These are phyloP conservation scores for Trachelus troglodyta DNA, from an alignment of 2,888 invertebrate genomes.

Conservation along the genomic window DNA sequence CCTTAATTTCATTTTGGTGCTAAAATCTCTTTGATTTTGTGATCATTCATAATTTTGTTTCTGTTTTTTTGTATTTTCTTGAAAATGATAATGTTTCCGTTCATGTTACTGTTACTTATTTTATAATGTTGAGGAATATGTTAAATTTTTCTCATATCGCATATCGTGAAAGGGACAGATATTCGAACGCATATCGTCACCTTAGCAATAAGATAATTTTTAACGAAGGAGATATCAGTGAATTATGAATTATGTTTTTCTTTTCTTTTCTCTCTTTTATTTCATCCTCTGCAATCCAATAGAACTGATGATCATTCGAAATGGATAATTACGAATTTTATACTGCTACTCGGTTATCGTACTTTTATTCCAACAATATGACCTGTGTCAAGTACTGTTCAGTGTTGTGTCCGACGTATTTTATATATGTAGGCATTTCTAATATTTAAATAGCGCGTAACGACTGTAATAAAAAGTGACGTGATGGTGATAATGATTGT, in stretches of 20 bases:
- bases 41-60: background rate
- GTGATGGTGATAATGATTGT: background rate
- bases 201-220: background rate
- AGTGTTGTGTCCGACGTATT: conserved; percentile 53
- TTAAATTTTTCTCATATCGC: background rate
- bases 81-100: background rate
- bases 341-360: conserved; percentile 1
- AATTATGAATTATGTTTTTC: background rate
- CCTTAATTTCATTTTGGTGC: background rate
- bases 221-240: background rate
- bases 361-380: background rate
- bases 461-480: conserved; percentile 55
- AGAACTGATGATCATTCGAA: background rate
- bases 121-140: background rate
- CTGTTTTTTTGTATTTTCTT: background rate
- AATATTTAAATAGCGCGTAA: conserved; percentile 54
- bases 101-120: background rate
- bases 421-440: conserved; percentile 53
- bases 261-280: background rate
- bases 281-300: background rate
- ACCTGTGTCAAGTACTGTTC: conserved; percentile 30
- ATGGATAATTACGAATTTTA: background rate
- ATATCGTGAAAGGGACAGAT: background rate
- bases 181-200: background rate
- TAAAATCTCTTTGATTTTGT: background rate